These are phyloP conservation scores for Poecilia wingei DNA, from an alignment of 2,797 vertebrate species.

Conservation along the genomic window DNA sequence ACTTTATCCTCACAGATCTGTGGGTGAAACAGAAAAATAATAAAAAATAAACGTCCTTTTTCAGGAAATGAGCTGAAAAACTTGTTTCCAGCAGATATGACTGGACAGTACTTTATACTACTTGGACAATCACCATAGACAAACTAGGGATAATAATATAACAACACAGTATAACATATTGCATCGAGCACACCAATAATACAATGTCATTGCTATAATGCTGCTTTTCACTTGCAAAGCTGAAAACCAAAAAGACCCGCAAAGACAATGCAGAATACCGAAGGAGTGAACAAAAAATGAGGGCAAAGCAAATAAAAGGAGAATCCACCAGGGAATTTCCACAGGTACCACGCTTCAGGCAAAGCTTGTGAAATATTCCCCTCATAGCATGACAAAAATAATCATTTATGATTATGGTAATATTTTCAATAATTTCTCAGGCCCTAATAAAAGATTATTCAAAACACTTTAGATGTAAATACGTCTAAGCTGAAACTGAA, in stretches of 20 bases:
- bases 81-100: neutral
- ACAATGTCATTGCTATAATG: neutral
- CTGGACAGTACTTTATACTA: neutral
- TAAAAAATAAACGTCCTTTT: too few species aligned
- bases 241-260: neutral
- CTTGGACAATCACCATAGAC: neutral
- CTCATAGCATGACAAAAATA: neutral
- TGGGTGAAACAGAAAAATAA: slow-evolving; percentile 20
- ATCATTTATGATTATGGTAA: slow-evolving; percentile 1
- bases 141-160: neutral
- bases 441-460: neutral
- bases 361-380: neutral
- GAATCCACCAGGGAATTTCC: neutral
- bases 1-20: slow-evolving; percentile 72
- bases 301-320: slow-evolving; percentile 3
- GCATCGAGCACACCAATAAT: neutral
- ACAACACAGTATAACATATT: neutral
- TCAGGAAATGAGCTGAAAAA: neutral
- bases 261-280: neutral
- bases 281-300: neutral
- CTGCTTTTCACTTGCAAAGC: neutral
- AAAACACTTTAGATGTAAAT: slow-evolving; percentile 5
- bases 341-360: neutral
- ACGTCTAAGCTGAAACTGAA: neutral
- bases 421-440: slow-evolving; percentile 4